Conservation (phyloP, 2,888 invertebrate genomes). For the Hoplodrina blanda region DNA sequence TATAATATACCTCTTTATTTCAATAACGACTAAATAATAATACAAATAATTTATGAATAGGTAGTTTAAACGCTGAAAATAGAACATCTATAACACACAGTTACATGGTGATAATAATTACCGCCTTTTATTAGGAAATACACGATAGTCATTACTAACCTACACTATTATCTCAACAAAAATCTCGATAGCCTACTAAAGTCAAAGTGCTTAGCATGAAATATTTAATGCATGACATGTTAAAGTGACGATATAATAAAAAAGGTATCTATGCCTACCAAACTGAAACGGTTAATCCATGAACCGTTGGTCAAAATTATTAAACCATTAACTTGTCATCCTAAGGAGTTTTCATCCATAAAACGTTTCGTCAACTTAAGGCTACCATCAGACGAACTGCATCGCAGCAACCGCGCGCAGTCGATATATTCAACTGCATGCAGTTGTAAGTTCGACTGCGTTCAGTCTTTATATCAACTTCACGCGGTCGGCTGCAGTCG, state of each 20-base stretch:
- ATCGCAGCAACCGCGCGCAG: too few relatives aligned
- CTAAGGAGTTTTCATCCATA: too few relatives aligned
- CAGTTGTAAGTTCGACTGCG: too few relatives aligned
- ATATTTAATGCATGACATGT: slow-evolving; percentile 12
- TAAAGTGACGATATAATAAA: slow-evolving; percentile 18
- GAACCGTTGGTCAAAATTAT: too few relatives aligned
- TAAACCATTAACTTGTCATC: too few relatives aligned
- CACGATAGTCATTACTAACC: slow-evolving; percentile 21
- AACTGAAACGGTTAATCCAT: too few relatives aligned
- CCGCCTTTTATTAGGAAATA: slow-evolving; percentile 42
- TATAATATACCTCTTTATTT: slow-evolving; percentile 57
- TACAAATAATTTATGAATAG: slow-evolving; percentile 60
- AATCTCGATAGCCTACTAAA: slow-evolving; percentile 19
- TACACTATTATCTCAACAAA: slow-evolving; percentile 26
- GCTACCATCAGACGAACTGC: too few relatives aligned
- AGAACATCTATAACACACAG: slow-evolving; percentile 54
- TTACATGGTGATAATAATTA: slow-evolving; percentile 41
- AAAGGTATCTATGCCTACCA: background rate
- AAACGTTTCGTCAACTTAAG: too few relatives aligned
- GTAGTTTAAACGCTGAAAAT: slow-evolving; percentile 56
- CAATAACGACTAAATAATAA: slow-evolving; percentile 59
- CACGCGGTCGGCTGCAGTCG: too few relatives aligned
- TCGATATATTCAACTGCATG: too few relatives aligned
- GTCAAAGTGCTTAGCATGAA: slow-evolving; percentile 32
- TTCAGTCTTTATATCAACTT: too few relatives aligned